Evolutionary conservation across 2,888 invertebrate genomes (phyloP).

Genomic region (Crematogaster levior): DNA sequence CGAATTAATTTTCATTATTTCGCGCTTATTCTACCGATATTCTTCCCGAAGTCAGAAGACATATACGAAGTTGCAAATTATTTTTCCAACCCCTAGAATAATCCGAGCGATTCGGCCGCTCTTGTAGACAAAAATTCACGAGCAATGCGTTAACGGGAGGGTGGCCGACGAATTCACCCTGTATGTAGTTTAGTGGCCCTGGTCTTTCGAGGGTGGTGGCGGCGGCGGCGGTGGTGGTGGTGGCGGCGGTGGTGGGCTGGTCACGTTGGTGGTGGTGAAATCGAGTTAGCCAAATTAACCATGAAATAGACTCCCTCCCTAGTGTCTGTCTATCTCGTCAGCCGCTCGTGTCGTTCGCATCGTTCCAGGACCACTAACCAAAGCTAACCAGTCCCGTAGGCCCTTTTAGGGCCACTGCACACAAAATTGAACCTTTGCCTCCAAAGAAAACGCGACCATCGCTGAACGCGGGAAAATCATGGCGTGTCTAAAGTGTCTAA

Average conservation of each 20-base stretch:
- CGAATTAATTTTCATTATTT: neutral
- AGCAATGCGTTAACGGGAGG: slow-evolving; percentile 65
- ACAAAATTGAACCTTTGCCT: slow-evolving; percentile 71
- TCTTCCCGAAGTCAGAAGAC: too few species aligned
- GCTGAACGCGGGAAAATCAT: slow-evolving; percentile 8
- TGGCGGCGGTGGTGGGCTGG: slow-evolving; percentile 68
- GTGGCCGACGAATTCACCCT: slow-evolving; percentile 73
- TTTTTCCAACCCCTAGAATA: slow-evolving; percentile 1
- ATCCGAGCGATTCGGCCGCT: slow-evolving; percentile 18
- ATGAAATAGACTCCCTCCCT: slow-evolving; percentile 86
- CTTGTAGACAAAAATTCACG: slow-evolving; percentile 49
- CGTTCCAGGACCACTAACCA: slow-evolving; percentile 75
- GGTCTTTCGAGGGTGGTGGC: slow-evolving; percentile 74
- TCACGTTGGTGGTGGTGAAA: slow-evolving; percentile 78
- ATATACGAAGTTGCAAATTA: slow-evolving; percentile 19
- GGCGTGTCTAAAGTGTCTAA: neutral
- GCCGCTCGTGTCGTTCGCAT: slow-evolving; percentile 78
- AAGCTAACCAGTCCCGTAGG: slow-evolving; percentile 76
- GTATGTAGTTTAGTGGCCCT: slow-evolving; percentile 75
- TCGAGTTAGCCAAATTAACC: slow-evolving; percentile 86
- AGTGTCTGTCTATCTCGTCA: slow-evolving; percentile 81
- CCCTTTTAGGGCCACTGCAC: slow-evolving; percentile 74
- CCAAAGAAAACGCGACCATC: slow-evolving; percentile 61
- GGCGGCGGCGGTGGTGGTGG: slow-evolving; percentile 70
- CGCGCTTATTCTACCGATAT: neutral